These are phyloP conservation scores for Tolypeutes matacus DNA, from an alignment of 2,797 vertebrate genomes.

Conservation along the genomic window DNA sequence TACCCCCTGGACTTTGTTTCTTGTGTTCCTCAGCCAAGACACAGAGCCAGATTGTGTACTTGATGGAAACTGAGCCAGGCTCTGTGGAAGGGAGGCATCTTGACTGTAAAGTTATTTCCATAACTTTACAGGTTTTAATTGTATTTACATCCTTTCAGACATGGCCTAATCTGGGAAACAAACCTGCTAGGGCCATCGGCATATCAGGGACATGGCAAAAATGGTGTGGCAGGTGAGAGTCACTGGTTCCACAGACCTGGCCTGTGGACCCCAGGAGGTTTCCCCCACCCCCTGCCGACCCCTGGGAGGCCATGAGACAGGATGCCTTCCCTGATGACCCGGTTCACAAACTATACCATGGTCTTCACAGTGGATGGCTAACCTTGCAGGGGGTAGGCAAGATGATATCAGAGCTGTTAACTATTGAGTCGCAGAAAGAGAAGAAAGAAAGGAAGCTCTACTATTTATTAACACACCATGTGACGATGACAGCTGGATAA, in stretches of 20 bases:
- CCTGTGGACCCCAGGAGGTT: background rate
- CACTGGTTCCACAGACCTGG: background rate
- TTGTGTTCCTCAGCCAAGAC: background rate
- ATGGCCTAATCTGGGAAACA: background rate
- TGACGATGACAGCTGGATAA: background rate
- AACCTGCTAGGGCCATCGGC: too few species aligned
- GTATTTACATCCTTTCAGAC: background rate
- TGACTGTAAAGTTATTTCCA: background rate
- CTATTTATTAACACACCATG: background rate
- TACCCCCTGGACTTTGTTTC: fast-evolving
- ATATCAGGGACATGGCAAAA: background rate
- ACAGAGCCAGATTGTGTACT: background rate
- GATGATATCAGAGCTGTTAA: background rate
- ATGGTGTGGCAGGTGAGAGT: background rate
- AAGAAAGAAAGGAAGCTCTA: background rate
- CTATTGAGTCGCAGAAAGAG: background rate
- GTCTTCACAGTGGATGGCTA: background rate
- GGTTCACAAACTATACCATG: fast-evolving
- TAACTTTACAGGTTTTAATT: background rate
- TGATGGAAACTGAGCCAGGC: background rate
- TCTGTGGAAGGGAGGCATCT: background rate
- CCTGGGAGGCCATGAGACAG: background rate
- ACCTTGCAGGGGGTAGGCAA: background rate
- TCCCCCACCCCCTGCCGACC: too few species aligned
- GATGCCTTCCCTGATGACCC: fast-evolving